Evolutionary conservation across 1,140 invertebrate genomes (phyloP).

Genomic region (Drosophila setifemur): DNA sequence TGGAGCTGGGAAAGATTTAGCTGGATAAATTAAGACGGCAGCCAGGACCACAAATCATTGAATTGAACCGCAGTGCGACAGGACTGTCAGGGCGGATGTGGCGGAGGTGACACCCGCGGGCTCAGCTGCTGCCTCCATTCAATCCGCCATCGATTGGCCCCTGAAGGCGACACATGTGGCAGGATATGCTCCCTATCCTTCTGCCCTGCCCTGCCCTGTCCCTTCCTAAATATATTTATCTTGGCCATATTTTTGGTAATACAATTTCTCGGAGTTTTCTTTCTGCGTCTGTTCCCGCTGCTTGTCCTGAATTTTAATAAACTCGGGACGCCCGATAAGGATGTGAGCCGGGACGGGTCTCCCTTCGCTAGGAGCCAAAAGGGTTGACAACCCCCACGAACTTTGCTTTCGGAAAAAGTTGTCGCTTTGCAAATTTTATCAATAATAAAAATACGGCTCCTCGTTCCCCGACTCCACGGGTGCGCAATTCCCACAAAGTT

Average conservation of each 20-base stretch:
- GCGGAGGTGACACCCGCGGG: slow-evolving; percentile 5
- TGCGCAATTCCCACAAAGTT: slow-evolving; percentile 20
- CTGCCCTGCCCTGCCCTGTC: neutral
- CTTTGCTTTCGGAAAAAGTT: slow-evolving; percentile 27
- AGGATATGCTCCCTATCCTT: neutral
- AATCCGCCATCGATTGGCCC: slow-evolving; percentile 46
- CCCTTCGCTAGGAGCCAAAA: neutral
- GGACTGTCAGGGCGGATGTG: neutral
- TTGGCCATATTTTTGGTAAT: slow-evolving; percentile 48
- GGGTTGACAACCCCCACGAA: slow-evolving; percentile 33
- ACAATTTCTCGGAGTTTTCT: slow-evolving; percentile 55
- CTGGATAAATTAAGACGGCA: slow-evolving; percentile 76
- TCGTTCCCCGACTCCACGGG: neutral
- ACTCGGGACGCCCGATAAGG: slow-evolving; percentile 6
- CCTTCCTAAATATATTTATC: slow-evolving; percentile 2
- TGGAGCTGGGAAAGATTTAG: slow-evolving; percentile 48
- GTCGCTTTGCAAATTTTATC: slow-evolving; percentile 45
- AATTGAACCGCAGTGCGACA: slow-evolving; percentile 70
- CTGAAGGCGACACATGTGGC: slow-evolving; percentile 50
- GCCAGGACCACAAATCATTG: slow-evolving; percentile 71
- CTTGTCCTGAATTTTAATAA: slow-evolving; percentile 74
- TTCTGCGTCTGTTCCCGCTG: slow-evolving; percentile 45
- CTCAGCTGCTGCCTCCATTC: slow-evolving; percentile 37
- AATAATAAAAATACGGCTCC: slow-evolving; percentile 29
- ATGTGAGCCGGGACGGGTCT: neutral